A percentile compares a stretch with the other conserved stretches of the same genome.
phyloP scores from a whole-genome alignment of 2,113 vertebrate genomes.

The Empidonax traillii region DNA sequence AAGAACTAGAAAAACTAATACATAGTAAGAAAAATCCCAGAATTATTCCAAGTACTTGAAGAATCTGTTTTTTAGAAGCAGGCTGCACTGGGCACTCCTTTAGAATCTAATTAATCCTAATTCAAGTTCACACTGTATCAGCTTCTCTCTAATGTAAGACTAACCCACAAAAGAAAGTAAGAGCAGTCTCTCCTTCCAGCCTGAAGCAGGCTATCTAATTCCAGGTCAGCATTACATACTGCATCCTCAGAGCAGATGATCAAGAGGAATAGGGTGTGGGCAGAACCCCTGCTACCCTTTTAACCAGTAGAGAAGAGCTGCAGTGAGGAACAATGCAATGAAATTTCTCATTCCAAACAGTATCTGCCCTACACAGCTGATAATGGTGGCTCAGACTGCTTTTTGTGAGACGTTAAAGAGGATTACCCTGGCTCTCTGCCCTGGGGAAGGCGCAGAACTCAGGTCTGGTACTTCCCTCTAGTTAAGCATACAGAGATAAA shows the following conservation, averaged over 20 bases:
- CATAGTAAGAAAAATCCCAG: not conserved
- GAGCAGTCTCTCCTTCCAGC: not conserved
- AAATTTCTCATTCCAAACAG: not conserved
- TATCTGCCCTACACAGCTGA: not conserved
- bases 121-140: not conserved
- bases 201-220: not conserved
- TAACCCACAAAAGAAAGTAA: not conserved
- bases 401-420: not conserved
- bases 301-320: not conserved
- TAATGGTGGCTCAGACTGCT: not conserved
- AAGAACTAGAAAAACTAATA: not conserved
- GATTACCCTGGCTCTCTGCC: not conserved
- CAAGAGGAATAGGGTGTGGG: not conserved
- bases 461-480: not conserved
- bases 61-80: not conserved
- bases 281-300: not conserved
- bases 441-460: not conserved
- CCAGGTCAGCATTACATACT: not conserved
- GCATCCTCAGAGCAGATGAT: not conserved
- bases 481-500: not conserved
- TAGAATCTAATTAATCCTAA: slow-evolving; percentile 19
- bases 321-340: not conserved
- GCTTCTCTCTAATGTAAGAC: not conserved
- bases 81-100: not conserved
- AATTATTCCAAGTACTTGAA: not conserved